phyloP scores from a whole-genome alignment of 1,140 invertebrate species.

The Octopus bimaculoides region DNA sequence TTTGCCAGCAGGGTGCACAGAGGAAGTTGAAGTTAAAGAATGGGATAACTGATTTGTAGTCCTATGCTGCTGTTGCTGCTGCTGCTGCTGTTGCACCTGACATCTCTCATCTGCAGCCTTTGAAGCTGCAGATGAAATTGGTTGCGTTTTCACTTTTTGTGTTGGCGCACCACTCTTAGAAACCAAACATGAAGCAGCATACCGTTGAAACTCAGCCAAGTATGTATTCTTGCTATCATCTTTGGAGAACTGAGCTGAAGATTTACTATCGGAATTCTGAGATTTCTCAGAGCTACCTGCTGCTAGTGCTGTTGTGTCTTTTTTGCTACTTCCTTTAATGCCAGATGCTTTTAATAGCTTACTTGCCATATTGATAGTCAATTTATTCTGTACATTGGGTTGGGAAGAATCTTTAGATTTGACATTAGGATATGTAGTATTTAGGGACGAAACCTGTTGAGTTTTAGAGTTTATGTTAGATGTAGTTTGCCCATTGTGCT shows the following conservation, averaged over 20 bases:
- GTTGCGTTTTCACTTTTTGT: not conserved
- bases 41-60: not conserved
- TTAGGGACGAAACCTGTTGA: not conserved
- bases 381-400: not conserved
- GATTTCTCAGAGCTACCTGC: not conserved
- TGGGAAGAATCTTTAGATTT: not conserved
- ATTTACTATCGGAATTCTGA: not conserved
- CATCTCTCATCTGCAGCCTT: not conserved
- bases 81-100: not conserved
- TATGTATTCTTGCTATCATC: constrained; percentile 3
- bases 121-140: not conserved
- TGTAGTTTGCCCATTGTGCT: not conserved
- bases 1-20: not conserved
- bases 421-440: not conserved
- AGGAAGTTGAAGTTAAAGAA: not conserved
- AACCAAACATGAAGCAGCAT: constrained; percentile 8
- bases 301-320: not conserved
- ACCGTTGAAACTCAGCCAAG: constrained; percentile 8
- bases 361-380: not conserved
- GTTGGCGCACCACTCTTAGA: not conserved
- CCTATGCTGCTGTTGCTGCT: not conserved
- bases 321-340: not conserved
- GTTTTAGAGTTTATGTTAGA: not conserved
- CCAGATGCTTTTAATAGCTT: not conserved
- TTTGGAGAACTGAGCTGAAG: not conserved